Conservation (phyloP, 2,888 invertebrate species). For the Thera britannica region DNA sequence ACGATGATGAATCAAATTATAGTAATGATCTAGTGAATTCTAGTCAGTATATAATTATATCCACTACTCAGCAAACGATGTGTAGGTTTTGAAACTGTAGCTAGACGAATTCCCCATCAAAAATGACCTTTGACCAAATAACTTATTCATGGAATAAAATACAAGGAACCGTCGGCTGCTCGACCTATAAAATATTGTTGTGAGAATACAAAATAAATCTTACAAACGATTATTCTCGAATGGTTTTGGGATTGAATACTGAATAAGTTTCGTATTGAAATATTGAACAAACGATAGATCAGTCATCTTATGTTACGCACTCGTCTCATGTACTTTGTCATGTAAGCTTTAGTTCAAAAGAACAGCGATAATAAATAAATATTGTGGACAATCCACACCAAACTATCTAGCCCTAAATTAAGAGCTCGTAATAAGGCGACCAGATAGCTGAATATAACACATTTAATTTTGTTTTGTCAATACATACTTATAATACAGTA, state of each 20-base stretch:
- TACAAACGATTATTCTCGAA: conserved; percentile 9
- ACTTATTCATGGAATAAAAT: conserved; percentile 23
- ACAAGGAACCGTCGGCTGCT: conserved; percentile 7
- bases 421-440: too few species aligned
- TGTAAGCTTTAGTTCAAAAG: too few species aligned
- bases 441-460: too few species aligned
- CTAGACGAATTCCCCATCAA: neutral
- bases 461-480: too few species aligned
- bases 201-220: conserved; percentile 13
- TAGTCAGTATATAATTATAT: neutral
- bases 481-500: too few species aligned
- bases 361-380: too few species aligned
- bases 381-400: too few species aligned
- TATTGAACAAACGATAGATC: neutral
- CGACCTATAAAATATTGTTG: conserved; percentile 17
- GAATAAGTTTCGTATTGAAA: neutral
- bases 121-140: conserved; percentile 4
- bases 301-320: neutral
- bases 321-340: too few species aligned
- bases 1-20: conserved; percentile 21
- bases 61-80: neutral
- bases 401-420: too few species aligned
- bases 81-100: conserved; percentile 10
- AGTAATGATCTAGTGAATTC: neutral
- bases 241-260: conserved; percentile 5